A percentile compares a stretch with the other conserved stretches of the same genome.
Evolutionary conservation across 2,113 vertebrate species (phyloP).

Genomic region (Pelmatolapia mariae): DNA sequence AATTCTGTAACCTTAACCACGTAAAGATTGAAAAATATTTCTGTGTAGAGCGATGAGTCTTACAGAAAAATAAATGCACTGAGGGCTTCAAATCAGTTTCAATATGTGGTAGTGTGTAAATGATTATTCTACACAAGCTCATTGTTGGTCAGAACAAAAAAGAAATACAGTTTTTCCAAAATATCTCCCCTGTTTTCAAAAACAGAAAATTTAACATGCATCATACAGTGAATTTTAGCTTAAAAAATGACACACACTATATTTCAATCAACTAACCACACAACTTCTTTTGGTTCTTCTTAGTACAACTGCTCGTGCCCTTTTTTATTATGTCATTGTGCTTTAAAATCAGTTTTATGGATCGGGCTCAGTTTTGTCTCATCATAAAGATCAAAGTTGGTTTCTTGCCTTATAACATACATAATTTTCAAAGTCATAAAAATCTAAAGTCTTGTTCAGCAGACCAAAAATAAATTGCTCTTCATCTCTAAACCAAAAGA

Average conservation of each 20-base stretch:
- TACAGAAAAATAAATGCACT: not conserved
- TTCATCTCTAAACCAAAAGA: not conserved
- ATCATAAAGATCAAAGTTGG: not conserved
- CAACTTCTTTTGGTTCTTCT: not conserved
- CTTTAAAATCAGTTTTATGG: not conserved
- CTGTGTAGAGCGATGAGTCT: not conserved
- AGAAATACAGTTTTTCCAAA: not conserved
- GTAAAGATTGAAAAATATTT: not conserved
- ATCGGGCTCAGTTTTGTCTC: not conserved
- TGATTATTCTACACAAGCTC: not conserved
- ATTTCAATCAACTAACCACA: not conserved
- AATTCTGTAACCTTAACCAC: not conserved
- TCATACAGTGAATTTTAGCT: not conserved
- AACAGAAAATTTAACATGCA: not conserved
- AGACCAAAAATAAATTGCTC: not conserved
- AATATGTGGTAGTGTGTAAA: not conserved
- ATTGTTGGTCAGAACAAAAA: not conserved
- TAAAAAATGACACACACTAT: not conserved
- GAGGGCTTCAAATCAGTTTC: not conserved
- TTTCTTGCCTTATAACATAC: not conserved
- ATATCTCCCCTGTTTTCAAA: not conserved
- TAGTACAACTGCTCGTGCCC: not conserved
- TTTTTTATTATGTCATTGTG: not conserved
- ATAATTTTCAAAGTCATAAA: not conserved
- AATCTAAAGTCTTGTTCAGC: not conserved